These are phyloP conservation scores for Peromyscus nudipes DNA, from an alignment of 2,797 vertebrate genomes.

Conservation along the genomic window DNA sequence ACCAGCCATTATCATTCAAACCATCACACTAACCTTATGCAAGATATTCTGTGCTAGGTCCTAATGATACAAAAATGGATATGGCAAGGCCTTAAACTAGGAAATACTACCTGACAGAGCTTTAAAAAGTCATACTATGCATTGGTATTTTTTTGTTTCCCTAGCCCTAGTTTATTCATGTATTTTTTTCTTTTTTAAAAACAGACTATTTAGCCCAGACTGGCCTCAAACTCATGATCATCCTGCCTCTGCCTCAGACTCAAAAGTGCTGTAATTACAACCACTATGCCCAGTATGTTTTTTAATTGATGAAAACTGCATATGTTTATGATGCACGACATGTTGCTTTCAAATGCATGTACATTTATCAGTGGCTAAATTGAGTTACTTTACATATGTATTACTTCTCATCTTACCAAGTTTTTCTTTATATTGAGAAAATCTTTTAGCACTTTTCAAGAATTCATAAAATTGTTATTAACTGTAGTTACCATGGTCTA, in stretches of 20 bases:
- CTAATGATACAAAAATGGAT: background rate
- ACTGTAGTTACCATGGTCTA: background rate
- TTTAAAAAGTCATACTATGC: background rate
- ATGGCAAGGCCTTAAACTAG: background rate
- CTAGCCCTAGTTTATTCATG: background rate
- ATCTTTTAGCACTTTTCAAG: background rate
- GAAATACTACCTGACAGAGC: background rate
- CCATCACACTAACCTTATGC: background rate
- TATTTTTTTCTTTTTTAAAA: background rate
- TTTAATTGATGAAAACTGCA: background rate
- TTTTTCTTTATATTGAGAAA: background rate
- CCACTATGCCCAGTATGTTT: background rate
- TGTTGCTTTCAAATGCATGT: background rate
- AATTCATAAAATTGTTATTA: background rate
- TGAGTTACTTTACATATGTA: background rate
- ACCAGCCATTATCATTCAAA: background rate
- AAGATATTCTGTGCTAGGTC: background rate
- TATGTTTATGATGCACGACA: background rate
- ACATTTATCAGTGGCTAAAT: background rate
- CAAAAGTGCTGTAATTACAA: background rate
- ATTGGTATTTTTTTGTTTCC: background rate
- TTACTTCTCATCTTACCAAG: background rate
- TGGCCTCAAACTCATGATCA: background rate
- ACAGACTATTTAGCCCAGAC: background rate
- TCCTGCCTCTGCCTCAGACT: background rate